Percentiles rank a stretch among this genome's conserved stretches.
Conservation (phyloP, 1,140 invertebrate species). For the Ceratina australensis region DNA sequence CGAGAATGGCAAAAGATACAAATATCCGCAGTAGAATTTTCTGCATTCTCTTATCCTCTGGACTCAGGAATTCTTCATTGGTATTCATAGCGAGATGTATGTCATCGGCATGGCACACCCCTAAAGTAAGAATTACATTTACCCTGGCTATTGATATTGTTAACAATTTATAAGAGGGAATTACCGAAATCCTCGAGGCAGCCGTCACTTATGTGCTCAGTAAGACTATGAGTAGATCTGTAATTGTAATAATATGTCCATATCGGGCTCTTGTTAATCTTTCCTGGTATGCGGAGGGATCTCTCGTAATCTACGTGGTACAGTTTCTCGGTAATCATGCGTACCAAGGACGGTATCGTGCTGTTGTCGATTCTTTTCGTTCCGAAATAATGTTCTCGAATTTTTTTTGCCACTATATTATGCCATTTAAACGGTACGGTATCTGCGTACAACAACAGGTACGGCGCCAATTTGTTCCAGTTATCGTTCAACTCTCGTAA, state of each 20-base stretch:
- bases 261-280: constrained; percentile 3
- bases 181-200: no score
- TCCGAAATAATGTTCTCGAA: constrained; percentile 8
- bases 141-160: no score
- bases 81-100: constrained; percentile 68
- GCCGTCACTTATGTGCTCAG: constrained; percentile 62
- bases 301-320: background rate
- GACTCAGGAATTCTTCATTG: constrained; percentile 52
- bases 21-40: constrained; percentile 78
- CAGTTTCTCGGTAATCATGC: constrained; percentile 6
- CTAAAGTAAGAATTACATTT: constrained; percentile 61
- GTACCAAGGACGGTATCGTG: background rate
- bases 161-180: no score
- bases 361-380: background rate
- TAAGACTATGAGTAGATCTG: background rate
- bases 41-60: constrained; percentile 78
- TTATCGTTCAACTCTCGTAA: constrained; percentile 78
- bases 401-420: background rate
- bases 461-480: constrained; percentile 74
- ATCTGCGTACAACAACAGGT: background rate
- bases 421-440: constrained; percentile 4
- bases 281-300: background rate
- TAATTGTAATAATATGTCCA: constrained; percentile 19
- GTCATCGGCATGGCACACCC: constrained; percentile 82
- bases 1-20: constrained; percentile 78